phyloP scores from a whole-genome alignment of 2,888 invertebrate species.

The Chironomus tentans region DNA sequence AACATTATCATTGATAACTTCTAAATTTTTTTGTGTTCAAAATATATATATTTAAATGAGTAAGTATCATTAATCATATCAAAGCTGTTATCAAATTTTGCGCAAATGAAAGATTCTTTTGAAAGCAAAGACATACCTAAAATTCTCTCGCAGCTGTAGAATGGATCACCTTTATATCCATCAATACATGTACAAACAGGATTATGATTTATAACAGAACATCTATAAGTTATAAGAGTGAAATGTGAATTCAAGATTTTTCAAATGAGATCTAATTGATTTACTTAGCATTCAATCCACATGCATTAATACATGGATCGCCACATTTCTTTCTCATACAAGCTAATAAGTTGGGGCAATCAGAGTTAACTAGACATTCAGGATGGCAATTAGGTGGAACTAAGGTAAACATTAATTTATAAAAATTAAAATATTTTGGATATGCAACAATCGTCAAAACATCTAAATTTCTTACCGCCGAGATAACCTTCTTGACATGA shows the following conservation, averaged over 20 bases:
- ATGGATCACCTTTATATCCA: constrained; percentile 66
- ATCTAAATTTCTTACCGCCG: constrained; percentile 37
- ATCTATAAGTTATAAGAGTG: no score
- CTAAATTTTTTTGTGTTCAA: no score
- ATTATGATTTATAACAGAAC: constrained; percentile 53
- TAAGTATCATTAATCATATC: no score
- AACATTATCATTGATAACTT: no score
- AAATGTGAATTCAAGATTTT: no score
- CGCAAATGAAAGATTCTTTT: no score
- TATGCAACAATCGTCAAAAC: not conserved
- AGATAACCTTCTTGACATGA: constrained; percentile 51
- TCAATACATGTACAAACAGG: constrained; percentile 62
- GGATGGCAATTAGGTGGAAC: constrained; percentile 74
- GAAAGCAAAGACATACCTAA: no score
- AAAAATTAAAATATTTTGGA: no score
- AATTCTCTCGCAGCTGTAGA: constrained; percentile 48
- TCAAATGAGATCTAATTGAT: constrained; percentile 52
- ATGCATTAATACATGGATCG: constrained; percentile 63
- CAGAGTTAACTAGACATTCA: constrained; percentile 75
- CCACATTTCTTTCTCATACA: constrained; percentile 51
- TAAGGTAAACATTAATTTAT: not conserved
- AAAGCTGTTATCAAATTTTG: no score
- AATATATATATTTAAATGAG: no score
- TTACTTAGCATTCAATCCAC: constrained; percentile 41
- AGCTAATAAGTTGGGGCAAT: constrained; percentile 58